phyloP scores from a whole-genome alignment of 2,888 invertebrate species.

The Pollenia griseotomentosa region DNA sequence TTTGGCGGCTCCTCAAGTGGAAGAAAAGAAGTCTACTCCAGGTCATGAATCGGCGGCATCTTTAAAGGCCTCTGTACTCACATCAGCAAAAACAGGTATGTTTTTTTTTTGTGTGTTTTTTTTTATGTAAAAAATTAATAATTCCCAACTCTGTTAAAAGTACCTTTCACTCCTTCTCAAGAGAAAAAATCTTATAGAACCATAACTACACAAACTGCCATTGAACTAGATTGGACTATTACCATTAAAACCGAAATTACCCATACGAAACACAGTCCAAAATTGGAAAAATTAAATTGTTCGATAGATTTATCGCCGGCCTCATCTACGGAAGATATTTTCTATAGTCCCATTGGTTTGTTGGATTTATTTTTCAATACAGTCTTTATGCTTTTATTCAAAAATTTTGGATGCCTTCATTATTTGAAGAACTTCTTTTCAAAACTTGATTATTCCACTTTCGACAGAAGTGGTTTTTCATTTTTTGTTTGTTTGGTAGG shows the following conservation, averaged over 20 bases:
- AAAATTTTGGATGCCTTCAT: not conserved
- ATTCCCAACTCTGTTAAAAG: constrained; percentile 8
- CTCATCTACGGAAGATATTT: constrained; percentile 81
- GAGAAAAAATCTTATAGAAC: constrained; percentile 58
- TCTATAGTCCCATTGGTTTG: constrained; percentile 83
- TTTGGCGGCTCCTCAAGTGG: not conserved
- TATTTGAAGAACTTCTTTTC: not conserved
- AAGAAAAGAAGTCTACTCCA: constrained; percentile 74
- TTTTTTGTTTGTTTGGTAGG: too few relatives aligned
- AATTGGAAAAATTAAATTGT: constrained; percentile 58
- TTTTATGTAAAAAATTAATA: not conserved
- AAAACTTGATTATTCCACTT: too few relatives aligned
- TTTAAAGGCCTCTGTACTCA: constrained; percentile 68
- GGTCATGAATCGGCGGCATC: constrained; percentile 75
- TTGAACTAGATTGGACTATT: constrained; percentile 69
- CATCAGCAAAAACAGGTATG: constrained; percentile 78
- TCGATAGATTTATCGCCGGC: constrained; percentile 72
- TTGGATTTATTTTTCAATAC: constrained; percentile 65
- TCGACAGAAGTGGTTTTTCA: too few relatives aligned
- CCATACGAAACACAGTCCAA: constrained; percentile 32
- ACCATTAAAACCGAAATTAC: constrained; percentile 68
- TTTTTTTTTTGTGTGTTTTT: not conserved
- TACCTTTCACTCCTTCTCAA: constrained; percentile 73
- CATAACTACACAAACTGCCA: constrained; percentile 66
- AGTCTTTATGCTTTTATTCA: not conserved